These are phyloP conservation scores for Odontocolon sp. DNA, from an alignment of 2,888 invertebrate genomes.

Conservation along the genomic window DNA sequence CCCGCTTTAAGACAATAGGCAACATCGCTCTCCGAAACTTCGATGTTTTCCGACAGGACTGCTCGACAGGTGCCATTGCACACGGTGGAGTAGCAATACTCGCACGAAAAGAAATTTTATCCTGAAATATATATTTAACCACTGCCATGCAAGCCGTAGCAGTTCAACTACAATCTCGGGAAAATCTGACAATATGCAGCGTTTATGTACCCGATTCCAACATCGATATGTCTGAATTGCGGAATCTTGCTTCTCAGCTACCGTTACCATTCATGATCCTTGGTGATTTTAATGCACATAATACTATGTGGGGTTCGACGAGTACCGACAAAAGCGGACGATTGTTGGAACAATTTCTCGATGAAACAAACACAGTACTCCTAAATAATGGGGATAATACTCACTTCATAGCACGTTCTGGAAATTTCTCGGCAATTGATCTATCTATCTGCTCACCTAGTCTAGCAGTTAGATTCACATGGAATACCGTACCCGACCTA, in stretches of 20 bases:
- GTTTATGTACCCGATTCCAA: neutral
- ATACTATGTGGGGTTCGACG: neutral
- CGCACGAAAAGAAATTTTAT: neutral
- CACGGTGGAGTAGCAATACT: neutral
- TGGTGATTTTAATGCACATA: neutral
- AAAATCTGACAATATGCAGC: neutral
- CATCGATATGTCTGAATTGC: neutral
- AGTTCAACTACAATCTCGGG: neutral
- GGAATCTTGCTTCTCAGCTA: neutral
- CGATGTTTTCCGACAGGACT: neutral
- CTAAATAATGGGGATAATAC: constrained; percentile 1
- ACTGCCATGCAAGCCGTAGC: neutral
- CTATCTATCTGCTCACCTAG: constrained; percentile 1
- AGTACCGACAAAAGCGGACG: neutral
- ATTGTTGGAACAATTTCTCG: neutral
- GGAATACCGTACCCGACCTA: neutral
- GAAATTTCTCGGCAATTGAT: neutral
- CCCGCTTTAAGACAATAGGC: neutral
- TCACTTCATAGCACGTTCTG: neutral
- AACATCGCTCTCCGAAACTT: neutral
- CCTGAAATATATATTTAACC: neutral
- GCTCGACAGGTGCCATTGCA: neutral
- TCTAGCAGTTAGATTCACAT: neutral
- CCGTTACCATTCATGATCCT: neutral
- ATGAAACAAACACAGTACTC: neutral